phyloP scores from a whole-genome alignment of 1,140 invertebrate species.

The Maconellicoccus hirsutus region DNA sequence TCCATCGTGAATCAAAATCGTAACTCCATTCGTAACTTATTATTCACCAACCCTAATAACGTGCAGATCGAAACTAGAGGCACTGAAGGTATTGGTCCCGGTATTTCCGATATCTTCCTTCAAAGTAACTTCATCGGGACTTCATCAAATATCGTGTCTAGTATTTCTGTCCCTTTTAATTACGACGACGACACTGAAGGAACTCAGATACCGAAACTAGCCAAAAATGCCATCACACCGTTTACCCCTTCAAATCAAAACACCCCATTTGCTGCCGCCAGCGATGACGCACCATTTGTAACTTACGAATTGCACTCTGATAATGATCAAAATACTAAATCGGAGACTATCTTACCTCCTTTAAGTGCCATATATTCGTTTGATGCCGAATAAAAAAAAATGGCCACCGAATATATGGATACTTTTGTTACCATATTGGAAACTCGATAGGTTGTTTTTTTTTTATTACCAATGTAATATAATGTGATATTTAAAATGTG shows the following conservation, averaged over 20 bases:
- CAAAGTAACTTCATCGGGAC: neutral
- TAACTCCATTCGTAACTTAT: neutral
- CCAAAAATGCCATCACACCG: neutral
- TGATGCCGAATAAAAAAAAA: neutral
- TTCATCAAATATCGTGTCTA: neutral
- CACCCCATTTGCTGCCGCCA: too few relatives aligned
- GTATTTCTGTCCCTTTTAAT: neutral
- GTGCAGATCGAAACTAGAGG: neutral
- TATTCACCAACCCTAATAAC: neutral
- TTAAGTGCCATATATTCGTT: neutral
- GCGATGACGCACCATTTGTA: neutral
- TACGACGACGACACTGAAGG: neutral
- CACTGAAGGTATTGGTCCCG: neutral
- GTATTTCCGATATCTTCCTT: neutral
- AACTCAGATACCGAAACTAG: neutral
- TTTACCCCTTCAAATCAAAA: neutral
- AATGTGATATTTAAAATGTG: constrained; percentile 5
- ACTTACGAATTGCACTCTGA: neutral
- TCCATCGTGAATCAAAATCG: neutral
- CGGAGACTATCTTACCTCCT: neutral
- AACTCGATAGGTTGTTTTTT: neutral
- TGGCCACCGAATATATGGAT: neutral
- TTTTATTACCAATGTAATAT: neutral
- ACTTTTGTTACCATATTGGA: neutral
- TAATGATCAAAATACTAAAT: neutral